A percentile compares a stretch with the other conserved stretches of the same genome.
Conservation (phyloP, 2,888 invertebrate species). For the Trypoxylon attenuatum region DNA sequence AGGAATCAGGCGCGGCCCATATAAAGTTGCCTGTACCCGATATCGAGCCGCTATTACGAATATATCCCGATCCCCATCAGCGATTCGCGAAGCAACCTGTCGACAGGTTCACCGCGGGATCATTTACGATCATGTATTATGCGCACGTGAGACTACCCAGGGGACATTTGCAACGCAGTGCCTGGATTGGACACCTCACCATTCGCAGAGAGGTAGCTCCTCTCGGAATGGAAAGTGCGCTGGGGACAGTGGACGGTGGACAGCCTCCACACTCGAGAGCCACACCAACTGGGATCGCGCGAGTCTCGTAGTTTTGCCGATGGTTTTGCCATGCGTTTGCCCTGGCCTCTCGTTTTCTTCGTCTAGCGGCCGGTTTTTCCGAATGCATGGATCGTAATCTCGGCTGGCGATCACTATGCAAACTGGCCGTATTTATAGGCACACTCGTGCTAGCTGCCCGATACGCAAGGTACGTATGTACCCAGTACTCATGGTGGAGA, state of each 20-base stretch:
- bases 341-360: too few species aligned
- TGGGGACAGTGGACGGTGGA: too few species aligned
- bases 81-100: slow-evolving; percentile 41
- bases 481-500: too few species aligned
- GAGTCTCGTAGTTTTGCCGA: too few species aligned
- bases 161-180: slow-evolving; percentile 28
- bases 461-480: slow-evolving; percentile 19
- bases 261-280: too few species aligned
- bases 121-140: slow-evolving; percentile 41
- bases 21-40: slow-evolving; percentile 27
- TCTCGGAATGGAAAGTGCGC: slow-evolving; percentile 17
- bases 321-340: too few species aligned
- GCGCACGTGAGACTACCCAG: slow-evolving; percentile 32
- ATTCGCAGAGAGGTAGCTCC: slow-evolving; percentile 13
- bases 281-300: too few species aligned
- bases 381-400: slow-evolving; percentile 35
- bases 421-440: slow-evolving; percentile 52
- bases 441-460: slow-evolving; percentile 20
- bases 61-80: slow-evolving; percentile 31
- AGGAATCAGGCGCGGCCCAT: slow-evolving; percentile 15
- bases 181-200: slow-evolving; percentile 29
- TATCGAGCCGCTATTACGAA: slow-evolving; percentile 33
- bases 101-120: slow-evolving; percentile 46
- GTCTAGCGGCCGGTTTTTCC: slow-evolving; percentile 25
- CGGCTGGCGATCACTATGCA: slow-evolving; percentile 34